Percentiles rank a stretch among this genome's conserved stretches.
Conservation (phyloP, 2,888 invertebrate genomes). For the Heliconius charithonia region DNA sequence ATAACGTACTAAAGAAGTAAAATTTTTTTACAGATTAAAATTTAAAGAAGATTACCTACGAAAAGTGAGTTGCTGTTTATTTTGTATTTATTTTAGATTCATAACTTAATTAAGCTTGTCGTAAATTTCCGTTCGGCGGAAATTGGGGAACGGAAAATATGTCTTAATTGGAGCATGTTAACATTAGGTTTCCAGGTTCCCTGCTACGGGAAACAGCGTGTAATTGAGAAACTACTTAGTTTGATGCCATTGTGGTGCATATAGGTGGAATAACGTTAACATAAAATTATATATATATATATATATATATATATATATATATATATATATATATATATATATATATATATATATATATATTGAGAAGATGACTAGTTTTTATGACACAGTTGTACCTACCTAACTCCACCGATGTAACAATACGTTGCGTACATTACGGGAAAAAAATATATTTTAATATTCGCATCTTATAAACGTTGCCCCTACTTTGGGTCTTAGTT, state of each 20-base stretch:
- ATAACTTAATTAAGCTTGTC: neutral
- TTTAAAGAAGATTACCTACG: neutral
- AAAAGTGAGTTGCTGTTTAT: neutral
- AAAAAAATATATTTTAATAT: slow-evolving; percentile 14
- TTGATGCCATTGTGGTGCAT: too few species aligned
- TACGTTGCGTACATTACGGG: neutral
- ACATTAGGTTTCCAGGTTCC: too few species aligned
- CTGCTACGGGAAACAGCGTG: too few species aligned
- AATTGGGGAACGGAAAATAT: too few species aligned
- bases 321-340: too few species aligned
- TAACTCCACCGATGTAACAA: neutral
- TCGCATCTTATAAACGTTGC: neutral
- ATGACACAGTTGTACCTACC: neutral
- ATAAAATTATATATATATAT: too few species aligned
- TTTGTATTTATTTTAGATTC: neutral
- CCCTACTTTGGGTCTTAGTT: neutral
- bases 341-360: too few species aligned
- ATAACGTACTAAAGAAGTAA: neutral
- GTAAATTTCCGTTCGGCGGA: too few species aligned
- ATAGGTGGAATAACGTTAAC: too few species aligned
- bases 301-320: too few species aligned
- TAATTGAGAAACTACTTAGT: too few species aligned
- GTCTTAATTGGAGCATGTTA: too few species aligned
- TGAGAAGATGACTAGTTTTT: neutral
- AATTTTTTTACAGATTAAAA: slow-evolving; percentile 4